Evolutionary conservation across 2,888 invertebrate genomes (phyloP), one percentile per base, ranked within the genome.

Genomic region (Melangyna quadrimaculata): DNA sequence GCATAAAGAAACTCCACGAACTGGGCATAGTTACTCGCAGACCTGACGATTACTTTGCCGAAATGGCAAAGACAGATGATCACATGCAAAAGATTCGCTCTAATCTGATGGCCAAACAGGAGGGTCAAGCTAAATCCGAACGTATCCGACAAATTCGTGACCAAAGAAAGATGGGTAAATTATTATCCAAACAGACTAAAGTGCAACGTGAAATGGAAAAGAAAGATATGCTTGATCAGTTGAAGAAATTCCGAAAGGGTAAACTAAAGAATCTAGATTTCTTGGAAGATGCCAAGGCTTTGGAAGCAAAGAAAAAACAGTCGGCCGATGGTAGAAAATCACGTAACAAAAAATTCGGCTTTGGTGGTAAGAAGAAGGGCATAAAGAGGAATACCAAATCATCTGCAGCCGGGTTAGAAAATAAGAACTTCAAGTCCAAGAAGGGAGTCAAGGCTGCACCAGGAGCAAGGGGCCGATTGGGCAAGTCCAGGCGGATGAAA

Each of bases 41-140:
- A 65, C 99, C 99, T 0, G 97, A 97, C 74, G 99, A 99, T 92
- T 99, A 98, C 92, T 99, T 98, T 93, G 99, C 99, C 0, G 98
- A 99, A 93, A 99, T 99, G 99, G 98, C 98, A 0, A 99, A 99
- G 92, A 94, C 97, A 14, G 99, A 99, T 92, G 95, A 95, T 37
- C 99, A 99, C 89, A 99, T 99, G 99, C 98, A 98, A 89, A 98
- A 98, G 92, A 95, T 98, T 0, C 94, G 98, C 61, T 94, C 96
- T 90, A 96, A 95, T 89, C 91, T 98, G 32, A 94, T 97, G 93
- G 95, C 96, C 27, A 97, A 97, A 90, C 97, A 99, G 90, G 94
- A 95, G 14, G 95, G 96, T 14, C 96, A 97, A 88, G 97, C 98
- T 71, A 94, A 96, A 87, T 96, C 96, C 0, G 99, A 99, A 91